Conservation (phyloP, 1,140 invertebrate species). For the Lepeophtheirus salmonis region DNA sequence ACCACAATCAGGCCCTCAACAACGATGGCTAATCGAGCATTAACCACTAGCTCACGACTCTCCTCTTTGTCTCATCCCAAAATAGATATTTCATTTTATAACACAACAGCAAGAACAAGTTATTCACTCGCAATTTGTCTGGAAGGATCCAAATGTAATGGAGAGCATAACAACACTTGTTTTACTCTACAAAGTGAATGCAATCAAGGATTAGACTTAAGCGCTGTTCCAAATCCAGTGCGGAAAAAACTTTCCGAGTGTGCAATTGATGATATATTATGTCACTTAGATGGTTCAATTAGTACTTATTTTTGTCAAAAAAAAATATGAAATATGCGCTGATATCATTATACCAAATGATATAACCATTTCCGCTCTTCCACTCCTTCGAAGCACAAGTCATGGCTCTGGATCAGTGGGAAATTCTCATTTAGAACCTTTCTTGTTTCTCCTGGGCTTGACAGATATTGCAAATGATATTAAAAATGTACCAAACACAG, state of each 20-base stretch:
- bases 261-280: conserved; percentile 8
- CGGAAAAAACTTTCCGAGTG: conserved; percentile 11
- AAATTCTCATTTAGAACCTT: not conserved
- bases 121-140: conserved; percentile 3
- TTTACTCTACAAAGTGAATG: not conserved
- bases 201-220: conserved; percentile 9
- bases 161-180: not conserved
- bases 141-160: not conserved
- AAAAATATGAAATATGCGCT: conserved; percentile 6
- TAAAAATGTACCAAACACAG: not conserved
- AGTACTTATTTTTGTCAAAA: not conserved
- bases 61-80: not conserved
- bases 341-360: conserved; percentile 3
- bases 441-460: not conserved
- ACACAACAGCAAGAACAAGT: not conserved
- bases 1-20: not conserved
- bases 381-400: no score
- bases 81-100: conserved; percentile 11
- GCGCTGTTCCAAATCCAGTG: not conserved
- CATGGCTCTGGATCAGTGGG: not conserved
- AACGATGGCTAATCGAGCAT: not conserved
- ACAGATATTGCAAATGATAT: not conserved
- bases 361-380: not conserved
- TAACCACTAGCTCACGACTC: not conserved
- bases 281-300: not conserved